Evolutionary conservation across 1,140 invertebrate genomes (phyloP).

Genomic region (Laupala kohalensis): DNA sequence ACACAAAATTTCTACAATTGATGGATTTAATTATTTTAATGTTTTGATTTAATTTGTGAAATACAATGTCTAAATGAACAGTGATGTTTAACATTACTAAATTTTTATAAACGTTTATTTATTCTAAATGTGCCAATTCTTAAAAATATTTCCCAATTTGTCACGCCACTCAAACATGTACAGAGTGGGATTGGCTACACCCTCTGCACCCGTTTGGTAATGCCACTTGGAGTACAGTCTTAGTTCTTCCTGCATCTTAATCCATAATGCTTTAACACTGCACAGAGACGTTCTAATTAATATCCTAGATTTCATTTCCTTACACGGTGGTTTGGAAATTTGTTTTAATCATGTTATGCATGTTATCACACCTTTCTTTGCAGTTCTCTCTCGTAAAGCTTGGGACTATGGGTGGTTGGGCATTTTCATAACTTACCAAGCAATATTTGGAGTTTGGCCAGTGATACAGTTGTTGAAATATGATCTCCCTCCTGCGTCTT

Average conservation of each 20-base stretch:
- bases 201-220: background rate
- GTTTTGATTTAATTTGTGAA: too few relatives aligned
- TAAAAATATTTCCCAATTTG: too few relatives aligned
- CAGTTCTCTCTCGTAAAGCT: conserved; percentile 18
- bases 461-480: conserved; percentile 32
- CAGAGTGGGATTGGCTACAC: background rate
- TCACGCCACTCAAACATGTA: too few relatives aligned
- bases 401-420: conserved; percentile 33
- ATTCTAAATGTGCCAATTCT: too few relatives aligned
- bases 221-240: background rate
- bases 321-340: background rate
- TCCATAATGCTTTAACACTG: background rate
- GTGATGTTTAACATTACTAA: too few relatives aligned
- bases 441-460: conserved; percentile 37
- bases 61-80: too few relatives aligned
- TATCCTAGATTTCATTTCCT: too few relatives aligned
- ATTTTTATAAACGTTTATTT: too few relatives aligned
- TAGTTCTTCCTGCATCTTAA: background rate
- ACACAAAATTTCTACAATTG: too few relatives aligned
- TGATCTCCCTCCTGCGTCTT: conserved; percentile 43
- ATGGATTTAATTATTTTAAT: too few relatives aligned
- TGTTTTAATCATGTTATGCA: background rate
- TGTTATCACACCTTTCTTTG: background rate
- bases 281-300: too few relatives aligned
- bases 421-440: conserved; percentile 30